A percentile compares a stretch with the other conserved stretches of the same genome.
These are phyloP conservation scores for Fukomys damarensis DNA, from an alignment of 2,113 vertebrate genomes.

Conservation along the genomic window DNA sequence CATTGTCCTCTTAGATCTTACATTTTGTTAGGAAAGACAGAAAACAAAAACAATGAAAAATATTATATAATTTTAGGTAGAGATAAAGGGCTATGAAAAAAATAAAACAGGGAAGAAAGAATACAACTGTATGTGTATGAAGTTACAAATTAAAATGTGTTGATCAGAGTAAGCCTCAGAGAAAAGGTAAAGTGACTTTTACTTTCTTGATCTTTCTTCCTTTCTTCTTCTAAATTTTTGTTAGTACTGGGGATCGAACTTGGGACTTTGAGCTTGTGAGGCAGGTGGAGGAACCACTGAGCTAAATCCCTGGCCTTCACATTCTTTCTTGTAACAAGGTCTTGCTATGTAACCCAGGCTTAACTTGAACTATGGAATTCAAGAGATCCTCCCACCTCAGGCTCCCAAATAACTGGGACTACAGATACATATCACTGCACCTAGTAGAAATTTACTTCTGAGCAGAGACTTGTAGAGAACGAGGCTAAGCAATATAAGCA, in stretches of 20 bases:
- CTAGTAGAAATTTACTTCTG: not conserved
- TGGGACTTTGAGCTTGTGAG: no score
- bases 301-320: no score
- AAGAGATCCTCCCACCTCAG: not conserved
- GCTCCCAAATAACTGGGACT: not conserved
- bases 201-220: not conserved
- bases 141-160: not conserved
- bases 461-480: not conserved
- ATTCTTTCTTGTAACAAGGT: not conserved
- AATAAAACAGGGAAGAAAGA: not conserved
- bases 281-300: no score
- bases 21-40: not conserved
- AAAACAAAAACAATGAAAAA: not conserved
- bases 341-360: not conserved
- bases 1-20: not conserved
- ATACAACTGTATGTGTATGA: not conserved
- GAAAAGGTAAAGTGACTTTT: not conserved
- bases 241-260: no score
- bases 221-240: no score
- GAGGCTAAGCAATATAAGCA: not conserved
- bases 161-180: not conserved
- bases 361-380: not conserved
- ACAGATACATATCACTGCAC: not conserved
- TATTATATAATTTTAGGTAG: slow-evolving; percentile 7
- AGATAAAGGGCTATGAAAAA: not conserved